A percentile compares a stretch with the other conserved stretches of the same genome.
These are phyloP conservation scores for Oreochromis niloticus DNA, from an alignment of 2,113 vertebrate genomes.

Conservation along the genomic window DNA sequence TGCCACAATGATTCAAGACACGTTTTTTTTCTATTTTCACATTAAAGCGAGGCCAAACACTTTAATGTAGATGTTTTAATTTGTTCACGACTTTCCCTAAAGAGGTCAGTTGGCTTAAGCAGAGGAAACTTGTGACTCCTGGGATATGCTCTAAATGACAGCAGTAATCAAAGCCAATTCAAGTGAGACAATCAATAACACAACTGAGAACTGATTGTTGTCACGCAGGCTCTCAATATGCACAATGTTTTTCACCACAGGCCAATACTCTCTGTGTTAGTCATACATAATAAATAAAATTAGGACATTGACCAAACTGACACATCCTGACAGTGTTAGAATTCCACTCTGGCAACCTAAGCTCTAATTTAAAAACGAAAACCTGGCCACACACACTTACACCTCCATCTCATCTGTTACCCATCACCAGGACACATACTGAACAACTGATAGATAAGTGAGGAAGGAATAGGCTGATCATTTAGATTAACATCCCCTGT, in stretches of 20 bases:
- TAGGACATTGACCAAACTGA: not conserved
- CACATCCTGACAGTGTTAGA: not conserved
- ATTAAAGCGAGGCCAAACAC: not conserved
- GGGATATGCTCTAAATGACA: not conserved
- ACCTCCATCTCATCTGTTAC: not conserved
- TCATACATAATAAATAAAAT: not conserved
- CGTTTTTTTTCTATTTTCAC: accelerated
- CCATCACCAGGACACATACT: not conserved
- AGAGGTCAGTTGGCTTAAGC: not conserved
- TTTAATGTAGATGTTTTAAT: not conserved
- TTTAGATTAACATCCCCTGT: not conserved
- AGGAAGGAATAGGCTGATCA: not conserved
- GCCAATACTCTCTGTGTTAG: not conserved
- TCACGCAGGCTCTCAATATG: not conserved
- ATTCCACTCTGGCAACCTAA: not conserved
- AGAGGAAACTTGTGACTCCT: not conserved
- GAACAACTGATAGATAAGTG: not conserved
- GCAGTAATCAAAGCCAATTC: not conserved
- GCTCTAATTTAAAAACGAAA: not conserved
- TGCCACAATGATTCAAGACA: not conserved
- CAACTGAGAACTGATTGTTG: not conserved
- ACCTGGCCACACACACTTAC: not conserved
- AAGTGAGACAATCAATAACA: not conserved
- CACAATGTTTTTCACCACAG: not conserved
- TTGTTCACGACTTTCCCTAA: not conserved